Evolutionary conservation across 2,113 vertebrate species (phyloP).

Genomic region (Mus pahari): DNA sequence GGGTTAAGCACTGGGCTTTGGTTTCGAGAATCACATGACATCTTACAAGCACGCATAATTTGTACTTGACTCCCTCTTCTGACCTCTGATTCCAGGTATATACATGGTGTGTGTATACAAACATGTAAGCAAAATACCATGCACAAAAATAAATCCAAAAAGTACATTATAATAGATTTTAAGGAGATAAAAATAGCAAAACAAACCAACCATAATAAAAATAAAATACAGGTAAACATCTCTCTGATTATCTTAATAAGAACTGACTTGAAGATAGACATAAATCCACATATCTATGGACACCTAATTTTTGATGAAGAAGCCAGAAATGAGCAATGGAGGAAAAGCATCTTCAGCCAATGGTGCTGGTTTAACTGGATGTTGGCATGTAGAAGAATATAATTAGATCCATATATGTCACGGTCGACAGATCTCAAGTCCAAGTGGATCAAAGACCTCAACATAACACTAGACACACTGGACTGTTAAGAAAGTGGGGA

Average conservation of each 20-base stretch:
- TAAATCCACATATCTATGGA: background rate
- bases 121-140: background rate
- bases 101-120: too few relatives aligned
- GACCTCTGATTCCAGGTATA: background rate
- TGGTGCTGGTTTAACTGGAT: background rate
- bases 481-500: background rate
- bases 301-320: background rate
- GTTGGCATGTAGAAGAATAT: background rate
- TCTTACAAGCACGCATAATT: background rate
- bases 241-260: conserved; percentile 40
- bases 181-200: conserved; percentile 6
- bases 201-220: background rate
- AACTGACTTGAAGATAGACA: background rate
- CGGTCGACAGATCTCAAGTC: background rate
- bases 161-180: background rate
- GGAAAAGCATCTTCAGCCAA: background rate
- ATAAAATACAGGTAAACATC: background rate
- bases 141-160: background rate
- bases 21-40: background rate
- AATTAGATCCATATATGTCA: background rate
- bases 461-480: background rate
- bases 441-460: background rate
- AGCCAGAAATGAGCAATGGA: background rate
- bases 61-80: background rate
- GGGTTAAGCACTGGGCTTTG: background rate